Conservation (phyloP, 2,888 invertebrate genomes). For the Rugalucina vietnamica region DNA sequence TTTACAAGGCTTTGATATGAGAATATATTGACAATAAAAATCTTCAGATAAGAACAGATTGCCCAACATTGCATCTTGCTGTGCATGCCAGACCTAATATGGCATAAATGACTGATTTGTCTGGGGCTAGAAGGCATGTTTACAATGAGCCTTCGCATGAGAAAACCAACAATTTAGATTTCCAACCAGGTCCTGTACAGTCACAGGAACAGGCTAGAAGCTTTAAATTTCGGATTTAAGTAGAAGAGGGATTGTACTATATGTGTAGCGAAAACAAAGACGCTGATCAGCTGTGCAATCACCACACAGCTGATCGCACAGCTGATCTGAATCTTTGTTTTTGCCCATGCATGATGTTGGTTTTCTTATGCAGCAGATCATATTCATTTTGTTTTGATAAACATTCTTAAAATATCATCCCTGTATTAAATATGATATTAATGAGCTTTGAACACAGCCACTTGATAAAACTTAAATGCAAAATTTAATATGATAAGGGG, state of each 20-base stretch:
- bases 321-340: too few species aligned
- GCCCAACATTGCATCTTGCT: neutral
- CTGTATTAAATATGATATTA: neutral
- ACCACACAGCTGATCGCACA: too few species aligned
- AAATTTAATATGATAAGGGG: neutral
- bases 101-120: constrained; percentile 6
- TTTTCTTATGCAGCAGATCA: too few species aligned
- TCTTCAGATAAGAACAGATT: constrained; percentile 3
- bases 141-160: too few species aligned
- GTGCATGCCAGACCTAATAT: constrained; percentile 4
- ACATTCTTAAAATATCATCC: constrained; percentile 7
- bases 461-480: constrained; percentile 1
- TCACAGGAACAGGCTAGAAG: too few species aligned
- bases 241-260: too few species aligned
- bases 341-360: too few species aligned
- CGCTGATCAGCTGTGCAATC: too few species aligned
- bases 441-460: neutral
- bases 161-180: too few species aligned
- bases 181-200: too few species aligned
- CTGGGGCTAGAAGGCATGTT: neutral
- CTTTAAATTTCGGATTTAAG: too few species aligned
- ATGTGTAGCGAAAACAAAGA: too few species aligned
- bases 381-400: constrained; percentile 19
- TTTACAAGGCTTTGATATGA: neutral
- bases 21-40: constrained; percentile 7